Percentiles rank a stretch among this genome's conserved stretches.
Conservation (phyloP, 2,113 vertebrate genomes). For the Psittacara wagleri region DNA sequence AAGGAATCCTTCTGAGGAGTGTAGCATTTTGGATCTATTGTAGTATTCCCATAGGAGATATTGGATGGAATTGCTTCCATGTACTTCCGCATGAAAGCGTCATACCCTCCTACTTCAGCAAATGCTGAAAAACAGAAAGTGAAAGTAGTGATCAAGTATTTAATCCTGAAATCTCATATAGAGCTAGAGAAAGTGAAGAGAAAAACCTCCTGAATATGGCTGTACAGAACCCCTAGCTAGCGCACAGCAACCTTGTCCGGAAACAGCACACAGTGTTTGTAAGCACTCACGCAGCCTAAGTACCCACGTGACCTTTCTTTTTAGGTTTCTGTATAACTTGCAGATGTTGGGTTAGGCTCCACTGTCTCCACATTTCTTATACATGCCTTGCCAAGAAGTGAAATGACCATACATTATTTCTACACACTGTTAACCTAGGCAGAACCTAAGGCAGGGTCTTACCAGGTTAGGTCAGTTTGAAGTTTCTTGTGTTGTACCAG, state of each 20-base stretch:
- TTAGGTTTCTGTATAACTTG: background rate
- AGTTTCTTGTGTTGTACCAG: background rate
- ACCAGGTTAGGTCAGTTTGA: background rate
- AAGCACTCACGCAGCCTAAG: background rate
- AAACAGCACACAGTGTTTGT: background rate
- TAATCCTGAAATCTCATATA: background rate
- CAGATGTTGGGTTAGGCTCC: background rate
- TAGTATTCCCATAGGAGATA: background rate
- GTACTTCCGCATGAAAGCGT: constrained; percentile 79
- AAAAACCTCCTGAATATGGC: background rate
- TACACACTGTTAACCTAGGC: background rate
- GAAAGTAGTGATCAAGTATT: background rate
- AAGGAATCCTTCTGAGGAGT: constrained; percentile 84
- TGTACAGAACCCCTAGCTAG: background rate
- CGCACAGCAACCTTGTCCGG: background rate
- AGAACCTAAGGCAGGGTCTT: background rate
- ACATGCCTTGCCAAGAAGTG: background rate
- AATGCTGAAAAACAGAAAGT: constrained; percentile 79
- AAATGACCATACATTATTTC: background rate
- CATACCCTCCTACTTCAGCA: constrained; percentile 84
- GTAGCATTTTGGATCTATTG: constrained; percentile 74
- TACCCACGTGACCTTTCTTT: background rate
- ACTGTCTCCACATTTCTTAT: background rate
- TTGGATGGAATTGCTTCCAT: constrained; percentile 82
- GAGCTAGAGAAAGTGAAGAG: background rate